Base-by-base conservation (phyloP, 1,140 invertebrate genomes). In the Papilio polyxenes region DNA sequence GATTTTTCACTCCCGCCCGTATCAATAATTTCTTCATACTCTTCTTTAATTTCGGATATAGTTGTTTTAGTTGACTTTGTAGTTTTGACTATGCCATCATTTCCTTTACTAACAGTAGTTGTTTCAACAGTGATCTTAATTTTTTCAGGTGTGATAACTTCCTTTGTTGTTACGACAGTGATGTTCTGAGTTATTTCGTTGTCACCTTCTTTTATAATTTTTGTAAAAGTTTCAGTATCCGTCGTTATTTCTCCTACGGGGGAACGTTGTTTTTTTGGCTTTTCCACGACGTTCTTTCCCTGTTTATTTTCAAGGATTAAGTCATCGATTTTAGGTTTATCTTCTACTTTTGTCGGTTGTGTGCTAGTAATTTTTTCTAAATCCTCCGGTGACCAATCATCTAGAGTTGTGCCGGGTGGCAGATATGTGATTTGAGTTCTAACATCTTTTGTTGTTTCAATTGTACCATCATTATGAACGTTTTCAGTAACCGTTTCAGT, bases 1-100 rank as follows among this genome's bases (percentile, higher is more conserved):
- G 92, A 94, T 83, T 93, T 94, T 87, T 94, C 92, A 85, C 92
- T 95, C 89, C 94, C 90, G 83, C 89, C 90, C 1, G 88, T 89
- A 80, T 94, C 92, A 76, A 95, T 94, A 31, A 89, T 93, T 90
- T 95, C 94, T 85, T 94, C 93, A 85, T 87, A 94, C 85, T 95
- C 94, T 89, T 95, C 94, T 83, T 90, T 94, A 62, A 94, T 91
- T 89, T 95, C 94, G 17, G 93, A 95, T 59, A 95, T 94, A 10
- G 93, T 95, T 4, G 93, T 95, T 89, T 95, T 95, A 3, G 93
- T 95, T 15, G 94, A 91, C 86, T 95, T 95, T n/a, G 93, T 95
- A 23, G 94, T 95, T 91, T 95, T 95, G 9, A 92, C 94, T 7
- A 93, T 86, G 59, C 94, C 94, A 83, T 95, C 93, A 82, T 87